Evolutionary conservation across 2,797 vertebrate species (phyloP), one percentile per base, ranked within the genome.

Genomic region (Salmo trutta): DNA sequence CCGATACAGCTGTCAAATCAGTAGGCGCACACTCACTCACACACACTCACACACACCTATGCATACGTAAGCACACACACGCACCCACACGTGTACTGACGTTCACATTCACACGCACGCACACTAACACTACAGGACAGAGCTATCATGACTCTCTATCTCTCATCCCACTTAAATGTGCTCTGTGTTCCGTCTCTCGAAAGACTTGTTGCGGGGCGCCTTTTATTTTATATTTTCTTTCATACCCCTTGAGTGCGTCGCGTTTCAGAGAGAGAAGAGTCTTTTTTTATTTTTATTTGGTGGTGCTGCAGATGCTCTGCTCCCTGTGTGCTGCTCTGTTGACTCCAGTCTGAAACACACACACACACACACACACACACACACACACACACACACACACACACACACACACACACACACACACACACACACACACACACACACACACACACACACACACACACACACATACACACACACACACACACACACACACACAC

Each of bases 151-250:
- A 89, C 85, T 88, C 88, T 89, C 81, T 21, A 12, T 87, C 80
- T 82, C 90, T 91, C 90, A 87, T 90, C 92, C 88, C 90, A 80
- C 86, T 83, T 90, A 86, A 90, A 91, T 88, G 89, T 88, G 87
- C 90, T 92, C 89, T 89, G 84, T 84, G 82, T 91, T 88, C 87
- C 90, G 2, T 90, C 88, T 90, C 91, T 93, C 93, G 62, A 80
- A 90, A 92, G 91, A 91, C 91, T 91, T 91, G 91, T 92, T 91
- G 92, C 86, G 87, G 88, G 88, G 85, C 88, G 90, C 91, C 91
- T 91, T 92, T 91, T 91, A 89, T 93, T 93, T 92, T 90, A 86
- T 86, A 87, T 88, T 82, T 86, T 85, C 7, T 36, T 70, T 47
- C 71, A 19, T 73, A 24, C 71, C 53, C 31, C 71, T 73, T 5